These are phyloP conservation scores for Cherax destructor DNA, from an alignment of 1,140 invertebrate genomes.

Conservation along the genomic window DNA sequence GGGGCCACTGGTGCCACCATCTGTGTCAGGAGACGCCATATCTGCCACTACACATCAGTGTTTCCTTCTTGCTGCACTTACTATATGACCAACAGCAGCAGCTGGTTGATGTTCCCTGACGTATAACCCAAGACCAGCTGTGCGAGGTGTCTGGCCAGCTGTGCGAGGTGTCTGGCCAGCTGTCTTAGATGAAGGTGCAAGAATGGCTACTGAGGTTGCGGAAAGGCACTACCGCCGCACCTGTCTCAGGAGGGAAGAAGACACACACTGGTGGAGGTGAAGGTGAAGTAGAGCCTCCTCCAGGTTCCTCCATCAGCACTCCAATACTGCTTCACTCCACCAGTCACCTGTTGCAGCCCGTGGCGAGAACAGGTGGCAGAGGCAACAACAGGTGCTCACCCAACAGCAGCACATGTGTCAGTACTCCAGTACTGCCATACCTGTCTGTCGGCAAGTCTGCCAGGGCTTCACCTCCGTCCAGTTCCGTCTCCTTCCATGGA, in stretches of 20 bases:
- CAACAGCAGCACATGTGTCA: neutral
- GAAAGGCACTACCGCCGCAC: neutral
- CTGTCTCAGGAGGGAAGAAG: neutral
- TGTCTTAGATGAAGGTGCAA: conserved; percentile 36
- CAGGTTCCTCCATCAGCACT: conserved; percentile 33
- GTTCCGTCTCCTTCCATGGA: conserved; percentile 18
- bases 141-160: too few relatives aligned
- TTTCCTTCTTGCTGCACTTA: neutral
- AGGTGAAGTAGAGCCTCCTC: neutral
- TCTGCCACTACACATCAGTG: too few relatives aligned
- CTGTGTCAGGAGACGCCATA: too few relatives aligned
- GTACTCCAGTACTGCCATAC: conserved; percentile 17
- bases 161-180: too few relatives aligned
- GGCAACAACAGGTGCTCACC: neutral
- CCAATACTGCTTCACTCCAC: conserved; percentile 27
- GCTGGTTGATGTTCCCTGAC: too few relatives aligned
- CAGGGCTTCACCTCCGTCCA: neutral
- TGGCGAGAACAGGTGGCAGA: neutral
- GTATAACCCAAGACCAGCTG: too few relatives aligned
- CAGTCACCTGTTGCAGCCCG: conserved; percentile 23
- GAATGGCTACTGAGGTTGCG: conserved; percentile 25
- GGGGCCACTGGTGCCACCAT: too few relatives aligned
- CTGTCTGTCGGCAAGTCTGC: neutral
- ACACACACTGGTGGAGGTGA: neutral
- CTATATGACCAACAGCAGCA: too few relatives aligned